A percentile compares a stretch with the other conserved stretches of the same genome.
phyloP scores from a whole-genome alignment of 2,797 vertebrate genomes.

The Aphelocoma californica region DNA sequence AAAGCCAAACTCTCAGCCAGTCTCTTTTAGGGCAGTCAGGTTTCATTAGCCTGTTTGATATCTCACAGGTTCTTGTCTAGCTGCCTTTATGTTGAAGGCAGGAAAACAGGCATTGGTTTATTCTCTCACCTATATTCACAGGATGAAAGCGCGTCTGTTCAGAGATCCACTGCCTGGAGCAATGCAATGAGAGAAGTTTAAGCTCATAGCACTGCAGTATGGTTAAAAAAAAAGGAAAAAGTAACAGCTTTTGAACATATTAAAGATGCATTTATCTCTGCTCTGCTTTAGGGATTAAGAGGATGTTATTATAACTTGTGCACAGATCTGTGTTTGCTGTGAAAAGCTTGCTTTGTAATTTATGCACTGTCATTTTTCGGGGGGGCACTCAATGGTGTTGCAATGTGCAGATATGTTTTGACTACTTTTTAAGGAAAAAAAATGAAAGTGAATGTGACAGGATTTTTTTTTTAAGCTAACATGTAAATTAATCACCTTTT shows the following conservation, averaged over 20 bases:
- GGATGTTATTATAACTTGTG: not conserved
- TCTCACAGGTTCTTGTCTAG: not conserved
- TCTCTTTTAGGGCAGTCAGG: not conserved
- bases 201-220: not conserved
- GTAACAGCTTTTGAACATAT: not conserved
- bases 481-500: not conserved
- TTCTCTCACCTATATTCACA: not conserved
- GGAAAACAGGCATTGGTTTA: not conserved
- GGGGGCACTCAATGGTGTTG: not conserved
- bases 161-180: not conserved
- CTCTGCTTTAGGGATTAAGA: slow-evolving; percentile 2
- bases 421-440: slow-evolving; percentile 4
- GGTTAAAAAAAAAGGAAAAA: not conserved
- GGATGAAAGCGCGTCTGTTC: not conserved
- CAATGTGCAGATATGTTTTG: slow-evolving; percentile 13
- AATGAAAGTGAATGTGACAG: not conserved
- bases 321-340: not conserved
- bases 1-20: not conserved
- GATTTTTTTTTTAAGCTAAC: not conserved
- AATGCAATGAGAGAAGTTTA: not conserved
- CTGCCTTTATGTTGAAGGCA: not conserved
- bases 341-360: slow-evolving; percentile 22
- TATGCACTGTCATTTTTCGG: not conserved
- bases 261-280: not conserved
- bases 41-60: slow-evolving; percentile 21